Conservation (phyloP, 2,888 invertebrate species). For the Eristalis intricaria region DNA sequence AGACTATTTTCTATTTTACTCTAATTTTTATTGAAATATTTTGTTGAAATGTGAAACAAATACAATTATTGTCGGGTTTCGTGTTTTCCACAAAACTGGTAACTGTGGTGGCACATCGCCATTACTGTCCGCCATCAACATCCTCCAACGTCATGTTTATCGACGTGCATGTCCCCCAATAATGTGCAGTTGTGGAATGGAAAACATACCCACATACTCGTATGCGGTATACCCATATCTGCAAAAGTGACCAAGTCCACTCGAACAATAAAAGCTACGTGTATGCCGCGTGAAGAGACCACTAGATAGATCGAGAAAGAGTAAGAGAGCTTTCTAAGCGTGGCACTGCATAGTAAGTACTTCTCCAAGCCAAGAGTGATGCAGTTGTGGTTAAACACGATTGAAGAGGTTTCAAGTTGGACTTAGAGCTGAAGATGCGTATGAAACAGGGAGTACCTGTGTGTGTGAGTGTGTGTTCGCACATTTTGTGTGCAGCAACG, state of each 20-base stretch:
- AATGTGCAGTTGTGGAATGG: background rate
- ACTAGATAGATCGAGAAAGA: slow-evolving; percentile 12
- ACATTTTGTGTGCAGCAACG: slow-evolving; percentile 3
- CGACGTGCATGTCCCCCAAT: background rate
- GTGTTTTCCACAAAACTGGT: slow-evolving; percentile 26
- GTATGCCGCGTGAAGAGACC: slow-evolving; percentile 7
- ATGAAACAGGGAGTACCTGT: background rate
- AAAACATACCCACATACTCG: background rate
- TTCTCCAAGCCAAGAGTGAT: slow-evolving; percentile 23
- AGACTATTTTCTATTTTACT: slow-evolving; percentile 72
- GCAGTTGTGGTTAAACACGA: slow-evolving; percentile 17
- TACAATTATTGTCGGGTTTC: slow-evolving; percentile 40
- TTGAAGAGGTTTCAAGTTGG: slow-evolving; percentile 11
- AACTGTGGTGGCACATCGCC: slow-evolving; percentile 1
- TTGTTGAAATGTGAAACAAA: slow-evolving; percentile 64
- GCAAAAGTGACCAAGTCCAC: slow-evolving; percentile 11
- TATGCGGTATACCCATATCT: background rate
- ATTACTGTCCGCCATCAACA: slow-evolving; percentile 5
- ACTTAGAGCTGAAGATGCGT: slow-evolving; percentile 32
- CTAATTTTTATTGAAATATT: slow-evolving; percentile 71
- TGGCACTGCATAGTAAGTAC: slow-evolving; percentile 62
- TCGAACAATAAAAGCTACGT: background rate
- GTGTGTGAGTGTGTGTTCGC: background rate
- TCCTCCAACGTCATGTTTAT: slow-evolving; percentile 24
- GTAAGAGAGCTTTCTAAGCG: slow-evolving; percentile 63